Conservation (phyloP, 1,140 invertebrate genomes). For the Drosophila pachea region DNA sequence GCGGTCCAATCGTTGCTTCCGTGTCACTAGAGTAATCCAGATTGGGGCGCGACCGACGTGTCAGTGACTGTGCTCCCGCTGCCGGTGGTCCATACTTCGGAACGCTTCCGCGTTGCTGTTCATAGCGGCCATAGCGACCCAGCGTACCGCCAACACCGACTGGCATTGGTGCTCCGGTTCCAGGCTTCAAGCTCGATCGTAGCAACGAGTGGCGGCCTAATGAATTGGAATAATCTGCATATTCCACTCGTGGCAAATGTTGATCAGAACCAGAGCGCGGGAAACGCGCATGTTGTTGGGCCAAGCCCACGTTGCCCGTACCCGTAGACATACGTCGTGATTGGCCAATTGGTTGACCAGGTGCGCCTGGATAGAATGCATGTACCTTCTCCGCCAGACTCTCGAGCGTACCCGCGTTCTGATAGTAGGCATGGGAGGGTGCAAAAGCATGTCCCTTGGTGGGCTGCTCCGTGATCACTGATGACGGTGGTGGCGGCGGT, state of each 20-base stretch:
- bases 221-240: slow-evolving; percentile 84
- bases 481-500: slow-evolving; percentile 85
- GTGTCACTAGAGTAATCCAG: slow-evolving; percentile 96
- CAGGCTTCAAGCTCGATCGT: slow-evolving; percentile 87
- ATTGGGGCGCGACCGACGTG: slow-evolving; percentile 85
- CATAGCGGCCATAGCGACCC: slow-evolving; percentile 78
- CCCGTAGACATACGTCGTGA: slow-evolving; percentile 82
- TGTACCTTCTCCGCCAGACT: slow-evolving; percentile 94
- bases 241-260: slow-evolving; percentile 89
- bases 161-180: slow-evolving; percentile 75
- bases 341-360: slow-evolving; percentile 77
- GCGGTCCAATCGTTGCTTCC: slow-evolving; percentile 89
- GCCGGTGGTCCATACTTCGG: slow-evolving; percentile 70
- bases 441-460: slow-evolving; percentile 90
- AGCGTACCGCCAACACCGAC: slow-evolving; percentile 74
- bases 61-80: slow-evolving; percentile 80
- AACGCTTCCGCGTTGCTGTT: slow-evolving; percentile 61
- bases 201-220: slow-evolving; percentile 87
- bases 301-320: slow-evolving; percentile 74
- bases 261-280: slow-evolving; percentile 91
- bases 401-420: slow-evolving; percentile 89
- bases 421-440: slow-evolving; percentile 88
- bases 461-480: slow-evolving; percentile 93
- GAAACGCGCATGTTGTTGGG: slow-evolving; percentile 79
- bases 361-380: slow-evolving; percentile 85